phyloP scores from a whole-genome alignment of 2,888 invertebrate genomes.

The Xanthorhoe spadicearia region DNA sequence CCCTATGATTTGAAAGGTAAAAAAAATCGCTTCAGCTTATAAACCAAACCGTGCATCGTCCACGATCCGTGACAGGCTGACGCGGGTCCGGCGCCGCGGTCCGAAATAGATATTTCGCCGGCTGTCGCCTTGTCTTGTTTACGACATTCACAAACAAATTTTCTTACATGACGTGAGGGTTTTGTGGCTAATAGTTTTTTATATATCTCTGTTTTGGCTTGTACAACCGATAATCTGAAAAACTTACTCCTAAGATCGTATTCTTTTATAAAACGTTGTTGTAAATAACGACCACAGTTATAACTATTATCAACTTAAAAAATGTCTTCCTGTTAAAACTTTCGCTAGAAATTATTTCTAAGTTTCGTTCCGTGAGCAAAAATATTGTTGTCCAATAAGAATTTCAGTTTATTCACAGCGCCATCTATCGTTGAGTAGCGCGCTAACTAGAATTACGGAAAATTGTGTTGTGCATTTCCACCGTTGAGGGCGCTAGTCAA shows the following conservation, averaged over 20 bases:
- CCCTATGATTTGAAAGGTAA: not conserved
- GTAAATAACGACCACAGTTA: too few species aligned
- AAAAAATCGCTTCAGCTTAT: constrained; percentile 50
- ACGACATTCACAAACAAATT: constrained; percentile 63
- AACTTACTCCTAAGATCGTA: too few species aligned
- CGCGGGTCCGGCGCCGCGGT: constrained; percentile 74
- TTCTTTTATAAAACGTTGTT: too few species aligned
- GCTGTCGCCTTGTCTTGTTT: constrained; percentile 58
- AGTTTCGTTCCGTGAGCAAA: not conserved
- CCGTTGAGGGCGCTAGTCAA: constrained; percentile 60
- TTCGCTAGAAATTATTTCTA: not conserved
- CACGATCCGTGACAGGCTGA: constrained; percentile 71
- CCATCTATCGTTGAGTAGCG: constrained; percentile 74
- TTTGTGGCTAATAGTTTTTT: constrained; percentile 40
- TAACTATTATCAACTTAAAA: not conserved
- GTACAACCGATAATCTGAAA: not conserved
- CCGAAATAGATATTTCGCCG: constrained; percentile 79
- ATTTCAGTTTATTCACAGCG: constrained; percentile 41
- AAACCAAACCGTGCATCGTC: constrained; percentile 20
- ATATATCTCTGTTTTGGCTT: not conserved
- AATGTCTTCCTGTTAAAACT: not conserved
- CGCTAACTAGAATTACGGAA: constrained; percentile 19
- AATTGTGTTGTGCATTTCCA: constrained; percentile 20
- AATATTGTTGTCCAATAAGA: constrained; percentile 20
- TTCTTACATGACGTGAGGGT: constrained; percentile 55